Base-by-base conservation (phyloP, 1,140 invertebrate genomes). In the Nixonia krombeini region DNA sequence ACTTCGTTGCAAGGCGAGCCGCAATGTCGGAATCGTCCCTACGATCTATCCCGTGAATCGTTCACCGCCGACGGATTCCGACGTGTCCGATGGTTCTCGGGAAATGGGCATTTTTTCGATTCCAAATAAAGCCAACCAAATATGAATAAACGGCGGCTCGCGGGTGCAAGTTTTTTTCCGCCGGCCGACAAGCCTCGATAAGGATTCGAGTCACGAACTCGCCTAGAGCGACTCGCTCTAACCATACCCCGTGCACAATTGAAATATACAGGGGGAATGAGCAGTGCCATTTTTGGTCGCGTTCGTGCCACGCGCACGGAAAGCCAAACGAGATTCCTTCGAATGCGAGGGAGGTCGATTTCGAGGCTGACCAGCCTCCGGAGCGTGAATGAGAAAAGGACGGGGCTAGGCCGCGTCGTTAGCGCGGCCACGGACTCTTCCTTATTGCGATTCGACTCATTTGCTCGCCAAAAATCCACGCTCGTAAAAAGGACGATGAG, bases 151-250 rank as follows among this genome's bases (percentile, higher is more conserved):
- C 18, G 37, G 58, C 52, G 40, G 29, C 46, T 52, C 23, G 47
- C 57, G 50, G 25, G 47, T 58, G 57, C 17, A 4, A 23, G 23
- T 42, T 16, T 37, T 58, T 68, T 69, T 13, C 33, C 2, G 2
- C 21, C 21, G 2, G 2, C 6, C 21, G 64, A 72, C 69, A 72
- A 68, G 49, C 21, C 6, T 21, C 21, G 64, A 72, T 72, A 72
- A 68, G 49, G 33, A 66, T 69, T 59, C 68, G 55, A 73, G 72
- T 70, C 72, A 73, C 72, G 72, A 73, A 73, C 56, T 63, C 29
- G 64, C 64, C 61, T 73, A 73, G 72, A 73, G 64, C 72, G 45
- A 68, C 52, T 61, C 53, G 72, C 53, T 68, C 51, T 56, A 65
- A 62, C 56, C 55, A n/a, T n/a, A 55, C 58, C 28, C 44, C 33